Conservation (phyloP, 1,140 invertebrate genomes). For the Acyrthosiphon pisum region DNA sequence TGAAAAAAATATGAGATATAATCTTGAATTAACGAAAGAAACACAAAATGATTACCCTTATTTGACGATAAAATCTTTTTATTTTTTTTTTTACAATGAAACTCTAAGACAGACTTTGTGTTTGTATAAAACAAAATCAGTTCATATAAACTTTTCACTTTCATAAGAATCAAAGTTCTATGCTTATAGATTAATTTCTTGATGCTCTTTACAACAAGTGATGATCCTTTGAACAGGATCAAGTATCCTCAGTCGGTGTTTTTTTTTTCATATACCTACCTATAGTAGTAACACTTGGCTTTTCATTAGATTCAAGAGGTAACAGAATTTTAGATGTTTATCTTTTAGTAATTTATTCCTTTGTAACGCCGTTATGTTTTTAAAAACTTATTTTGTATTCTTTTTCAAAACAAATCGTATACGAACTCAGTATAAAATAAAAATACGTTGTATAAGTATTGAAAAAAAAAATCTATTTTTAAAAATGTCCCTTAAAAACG, state of each 20-base stretch:
- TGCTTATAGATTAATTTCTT: neutral
- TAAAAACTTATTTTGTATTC: neutral
- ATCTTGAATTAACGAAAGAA: neutral
- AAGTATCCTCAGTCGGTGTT: neutral
- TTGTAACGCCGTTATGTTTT: neutral
- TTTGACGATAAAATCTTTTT: neutral
- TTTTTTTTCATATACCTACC: neutral
- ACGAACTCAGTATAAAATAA: neutral
- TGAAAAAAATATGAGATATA: neutral
- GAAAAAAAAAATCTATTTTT: neutral
- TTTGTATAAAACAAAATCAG: neutral
- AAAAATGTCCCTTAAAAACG: neutral
- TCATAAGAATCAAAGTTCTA: neutral
- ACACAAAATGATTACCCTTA: neutral
- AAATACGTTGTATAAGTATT: neutral
- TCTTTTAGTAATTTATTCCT: neutral
- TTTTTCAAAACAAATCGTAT: neutral
- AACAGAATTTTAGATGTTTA: neutral
- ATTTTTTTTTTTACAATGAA: neutral
- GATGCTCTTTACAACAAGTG: neutral
- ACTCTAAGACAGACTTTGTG: neutral
- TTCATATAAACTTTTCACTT: slow-evolving; percentile 11
- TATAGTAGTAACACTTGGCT: neutral
- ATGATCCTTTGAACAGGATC: slow-evolving; percentile 14
- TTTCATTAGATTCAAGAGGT: neutral